Base-by-base conservation (phyloP, 2,113 vertebrate genomes). In the Platanista minor region DNA sequence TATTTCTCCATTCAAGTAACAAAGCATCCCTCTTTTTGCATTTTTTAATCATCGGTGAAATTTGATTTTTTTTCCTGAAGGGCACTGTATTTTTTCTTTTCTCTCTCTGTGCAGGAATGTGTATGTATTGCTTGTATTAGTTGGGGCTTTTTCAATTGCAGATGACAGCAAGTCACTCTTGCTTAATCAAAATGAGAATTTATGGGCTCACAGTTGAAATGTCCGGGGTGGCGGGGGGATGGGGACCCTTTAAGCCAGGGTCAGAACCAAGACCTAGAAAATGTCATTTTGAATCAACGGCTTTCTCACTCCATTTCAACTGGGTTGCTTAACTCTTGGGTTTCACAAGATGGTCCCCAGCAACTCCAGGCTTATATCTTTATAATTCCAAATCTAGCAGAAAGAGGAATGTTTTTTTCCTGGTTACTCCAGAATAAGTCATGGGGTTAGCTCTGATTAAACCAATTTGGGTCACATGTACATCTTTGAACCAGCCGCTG, bases 201-300 rank as follows among this genome's bases (percentile, higher is more conserved):
- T 10, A 23, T 1, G 41, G 18, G 27, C 62, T 80, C 14, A 8
- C 6, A 25, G 7, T 6, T 15, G 11, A 78, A 43, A 66, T 0
- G 8, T 33, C n/a, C 27, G 10, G 14, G 4, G 36, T 23, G 1
- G 5, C n/a, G 10, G 8, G 2, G 8, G 17, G n/a, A 36, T n/a
- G n/a, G n/a, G n/a, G n/a, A n/a, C n/a, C n/a, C 29, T 36, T 66
- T 21, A 5, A 67, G 64, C 2, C 41, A 14, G 0, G 17, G 21
- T 33, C 57, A 61, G 46, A 87, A 64, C 33, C 69, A 23, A 78
- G n/a, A 23, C 52, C 27, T 31, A 6, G 18, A 57, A 12, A 54
- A 33, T 3, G 14, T 17, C 43, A 49, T 14, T 12, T 33, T 17
- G 18, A 41, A 88, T 43, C 12, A 59, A 31, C 20, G 29, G 18